Conservation (phyloP, 2,113 vertebrate genomes). For the Siniperca chuatsi region DNA sequence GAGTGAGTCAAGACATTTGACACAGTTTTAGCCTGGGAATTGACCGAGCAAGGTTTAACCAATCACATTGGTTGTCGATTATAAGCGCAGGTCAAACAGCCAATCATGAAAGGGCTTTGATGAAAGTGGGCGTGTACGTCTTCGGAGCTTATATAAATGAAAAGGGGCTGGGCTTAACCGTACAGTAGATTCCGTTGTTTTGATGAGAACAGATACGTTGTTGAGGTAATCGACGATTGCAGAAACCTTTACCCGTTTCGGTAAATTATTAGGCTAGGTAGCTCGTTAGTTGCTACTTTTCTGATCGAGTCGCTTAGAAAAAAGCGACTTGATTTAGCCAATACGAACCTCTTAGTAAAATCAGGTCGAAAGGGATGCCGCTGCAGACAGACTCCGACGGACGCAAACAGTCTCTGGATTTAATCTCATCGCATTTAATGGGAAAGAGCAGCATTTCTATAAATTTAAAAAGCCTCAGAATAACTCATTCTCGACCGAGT, state of each 20-base stretch:
- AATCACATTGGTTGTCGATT: constrained; percentile 21
- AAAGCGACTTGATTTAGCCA: constrained; percentile 77
- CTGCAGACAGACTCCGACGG: constrained; percentile 79
- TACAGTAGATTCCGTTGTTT: constrained; percentile 65
- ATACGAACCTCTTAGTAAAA: constrained; percentile 54
- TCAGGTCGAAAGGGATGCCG: constrained; percentile 83
- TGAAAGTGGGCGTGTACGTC: constrained; percentile 13
- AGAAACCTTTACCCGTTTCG: not conserved
- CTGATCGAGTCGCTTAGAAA: constrained; percentile 78
- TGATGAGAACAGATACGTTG: not conserved
- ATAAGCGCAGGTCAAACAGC: constrained; percentile 1
- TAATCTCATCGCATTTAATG: constrained; percentile 81
- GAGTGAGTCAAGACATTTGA: not conserved
- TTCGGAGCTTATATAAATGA: not conserved
- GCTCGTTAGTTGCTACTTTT: constrained; percentile 34
- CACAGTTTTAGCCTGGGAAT: not conserved
- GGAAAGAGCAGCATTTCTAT: constrained; percentile 80
- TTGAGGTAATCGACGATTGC: constrained; percentile 24
- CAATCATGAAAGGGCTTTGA: constrained; percentile 35
- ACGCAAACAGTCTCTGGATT: constrained; percentile 75
- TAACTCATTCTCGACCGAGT: constrained; percentile 80
- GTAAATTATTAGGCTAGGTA: not conserved
- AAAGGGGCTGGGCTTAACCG: constrained; percentile 41
- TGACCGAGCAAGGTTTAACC: constrained; percentile 11
- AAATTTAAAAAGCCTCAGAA: constrained; percentile 73